Conservation (phyloP, 2,888 invertebrate species). For the Drosophila dives region DNA sequence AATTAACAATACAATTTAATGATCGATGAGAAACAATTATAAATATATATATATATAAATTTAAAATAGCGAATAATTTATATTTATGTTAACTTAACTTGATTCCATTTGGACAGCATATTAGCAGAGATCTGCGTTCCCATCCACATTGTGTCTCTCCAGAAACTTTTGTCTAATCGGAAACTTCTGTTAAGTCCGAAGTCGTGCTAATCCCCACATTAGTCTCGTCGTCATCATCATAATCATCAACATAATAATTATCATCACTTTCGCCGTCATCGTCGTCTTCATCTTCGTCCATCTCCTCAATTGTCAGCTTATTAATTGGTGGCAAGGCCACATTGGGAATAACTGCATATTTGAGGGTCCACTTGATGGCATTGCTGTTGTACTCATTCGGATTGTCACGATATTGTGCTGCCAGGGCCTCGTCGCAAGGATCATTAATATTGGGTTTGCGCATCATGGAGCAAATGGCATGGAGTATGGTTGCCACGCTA, state of each 20-base stretch:
- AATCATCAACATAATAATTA: background rate
- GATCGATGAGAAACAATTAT: too few relatives aligned
- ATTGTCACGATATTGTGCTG: constrained; percentile 30
- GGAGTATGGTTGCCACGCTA: constrained; percentile 18
- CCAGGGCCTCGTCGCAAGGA: constrained; percentile 40
- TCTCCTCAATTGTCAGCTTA: background rate
- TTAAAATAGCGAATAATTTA: too few relatives aligned
- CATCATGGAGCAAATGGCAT: constrained; percentile 20
- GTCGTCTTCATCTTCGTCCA: background rate
- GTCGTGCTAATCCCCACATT: too few relatives aligned
- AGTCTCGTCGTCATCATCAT: background rate
- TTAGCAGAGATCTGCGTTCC: background rate
- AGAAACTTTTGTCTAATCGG: background rate
- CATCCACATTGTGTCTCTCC: background rate
- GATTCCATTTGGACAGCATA: background rate
- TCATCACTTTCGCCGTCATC: background rate
- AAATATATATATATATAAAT: too few relatives aligned
- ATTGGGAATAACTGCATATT: constrained; percentile 22
- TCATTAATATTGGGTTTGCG: constrained; percentile 25
- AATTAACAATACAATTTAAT: too few relatives aligned
- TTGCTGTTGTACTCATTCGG: constrained; percentile 6
- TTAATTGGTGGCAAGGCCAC: background rate
- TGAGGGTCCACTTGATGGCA: constrained; percentile 29
- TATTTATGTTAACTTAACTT: background rate
- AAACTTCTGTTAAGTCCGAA: background rate